Evolutionary conservation across 64 coral and sea anemone species (phyloP).

Genomic region (Stichodactyla mertensii): DNA sequence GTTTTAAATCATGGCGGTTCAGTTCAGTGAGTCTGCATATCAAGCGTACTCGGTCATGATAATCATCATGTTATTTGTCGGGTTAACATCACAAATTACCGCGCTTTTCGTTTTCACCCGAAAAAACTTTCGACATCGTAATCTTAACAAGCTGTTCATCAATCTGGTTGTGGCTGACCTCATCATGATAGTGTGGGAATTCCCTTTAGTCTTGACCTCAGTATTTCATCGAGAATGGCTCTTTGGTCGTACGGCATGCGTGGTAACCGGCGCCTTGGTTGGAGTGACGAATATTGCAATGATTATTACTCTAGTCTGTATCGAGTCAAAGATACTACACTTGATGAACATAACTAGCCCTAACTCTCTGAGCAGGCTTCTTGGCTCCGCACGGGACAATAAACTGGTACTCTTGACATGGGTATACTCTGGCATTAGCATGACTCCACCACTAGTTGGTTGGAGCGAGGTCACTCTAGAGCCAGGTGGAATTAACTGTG

Average conservation of each 20-base stretch:
- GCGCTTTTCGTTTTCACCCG: slow-evolving; percentile 18
- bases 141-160: slow-evolving; percentile 25
- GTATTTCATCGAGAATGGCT: background rate
- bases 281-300: slow-evolving; percentile 12
- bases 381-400: background rate
- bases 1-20: background rate
- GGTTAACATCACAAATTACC: slow-evolving; percentile 6
- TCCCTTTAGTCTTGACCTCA: slow-evolving; percentile 32
- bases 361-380: background rate
- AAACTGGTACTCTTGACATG: background rate
- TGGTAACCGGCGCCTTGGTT: slow-evolving; percentile 8
- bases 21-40: slow-evolving; percentile 5
- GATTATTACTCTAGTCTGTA: slow-evolving; percentile 31
- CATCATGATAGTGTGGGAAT: slow-evolving; percentile 11
- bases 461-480: slow-evolving; percentile 25
- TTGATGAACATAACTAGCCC: slow-evolving; percentile 1
- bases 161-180: slow-evolving; percentile 40
- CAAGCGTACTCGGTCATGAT: background rate
- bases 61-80: background rate
- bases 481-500: slow-evolving; percentile 21
- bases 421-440: slow-evolving; percentile 11
- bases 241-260: slow-evolving; percentile 20
- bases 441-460: slow-evolving; percentile 16
- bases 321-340: slow-evolving; percentile 5
- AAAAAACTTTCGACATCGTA: slow-evolving; percentile 11